A percentile compares a stretch with the other conserved stretches of the same genome.
Evolutionary conservation across 2,113 vertebrate species (phyloP).

Genomic region (Suncus etruscus): DNA sequence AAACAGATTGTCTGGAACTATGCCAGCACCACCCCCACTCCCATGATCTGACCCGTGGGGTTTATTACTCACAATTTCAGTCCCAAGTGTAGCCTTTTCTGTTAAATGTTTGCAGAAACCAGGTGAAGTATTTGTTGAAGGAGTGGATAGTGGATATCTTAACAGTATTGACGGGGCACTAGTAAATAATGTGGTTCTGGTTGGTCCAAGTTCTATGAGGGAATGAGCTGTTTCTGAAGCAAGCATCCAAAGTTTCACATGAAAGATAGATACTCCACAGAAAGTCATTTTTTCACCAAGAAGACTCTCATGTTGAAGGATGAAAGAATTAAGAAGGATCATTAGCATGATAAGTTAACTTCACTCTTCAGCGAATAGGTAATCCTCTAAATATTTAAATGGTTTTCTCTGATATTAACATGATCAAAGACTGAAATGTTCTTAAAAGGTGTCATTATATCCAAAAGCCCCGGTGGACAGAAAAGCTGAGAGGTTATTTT

Average conservation of each 20-base stretch:
- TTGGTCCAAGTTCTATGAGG: not conserved
- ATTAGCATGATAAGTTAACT: not conserved
- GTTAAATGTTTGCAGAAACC: slow-evolving; percentile 56
- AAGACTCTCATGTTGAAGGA: not conserved
- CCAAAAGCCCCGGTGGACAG: no score
- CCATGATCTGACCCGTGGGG: not conserved
- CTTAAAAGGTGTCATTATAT: not conserved
- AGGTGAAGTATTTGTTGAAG: slow-evolving; percentile 55
- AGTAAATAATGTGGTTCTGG: not conserved
- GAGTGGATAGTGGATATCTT: not conserved
- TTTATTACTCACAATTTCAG: slow-evolving; percentile 18
- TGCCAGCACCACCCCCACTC: not conserved
- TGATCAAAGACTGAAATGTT: not conserved
- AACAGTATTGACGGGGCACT: not conserved
- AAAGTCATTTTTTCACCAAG: not conserved
- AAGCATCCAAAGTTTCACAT: not conserved
- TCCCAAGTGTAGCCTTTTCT: slow-evolving; percentile 56
- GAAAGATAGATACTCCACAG: not conserved
- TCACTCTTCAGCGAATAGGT: not conserved
- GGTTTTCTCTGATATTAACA: not conserved
- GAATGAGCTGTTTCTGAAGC: not conserved
- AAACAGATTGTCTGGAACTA: slow-evolving; percentile 73
- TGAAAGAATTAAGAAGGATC: slow-evolving; percentile 21
- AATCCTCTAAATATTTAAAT: not conserved
- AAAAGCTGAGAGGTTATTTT: no score